These are phyloP conservation scores for Pinna nobilis DNA, from an alignment of 1,140 invertebrate species.

Conservation along the genomic window DNA sequence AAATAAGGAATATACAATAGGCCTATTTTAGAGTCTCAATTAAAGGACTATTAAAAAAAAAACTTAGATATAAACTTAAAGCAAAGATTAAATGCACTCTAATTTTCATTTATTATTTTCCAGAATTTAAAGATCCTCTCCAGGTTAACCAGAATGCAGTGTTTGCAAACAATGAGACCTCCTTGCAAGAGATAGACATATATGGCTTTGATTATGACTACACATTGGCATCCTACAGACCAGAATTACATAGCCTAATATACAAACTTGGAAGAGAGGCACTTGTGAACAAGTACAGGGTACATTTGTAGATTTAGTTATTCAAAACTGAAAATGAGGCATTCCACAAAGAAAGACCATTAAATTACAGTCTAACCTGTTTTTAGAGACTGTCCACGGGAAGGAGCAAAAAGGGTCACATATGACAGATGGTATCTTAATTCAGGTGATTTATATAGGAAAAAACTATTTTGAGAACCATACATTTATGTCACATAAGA, in stretches of 20 bases:
- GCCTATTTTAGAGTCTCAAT: neutral
- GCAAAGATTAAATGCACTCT: neutral
- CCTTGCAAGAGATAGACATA: constrained; percentile 92
- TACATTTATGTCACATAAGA: too few relatives aligned
- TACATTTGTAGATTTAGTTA: too few relatives aligned
- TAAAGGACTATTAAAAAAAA: neutral
- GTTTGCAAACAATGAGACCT: constrained; percentile 98
- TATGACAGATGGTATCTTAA: too few relatives aligned
- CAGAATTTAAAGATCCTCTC: constrained; percentile 9
- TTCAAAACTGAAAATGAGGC: too few relatives aligned
- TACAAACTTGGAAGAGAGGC: constrained; percentile 93
- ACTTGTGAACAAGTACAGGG: constrained; percentile 92
- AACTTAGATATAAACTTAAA: neutral
- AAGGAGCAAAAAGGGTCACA: too few relatives aligned
- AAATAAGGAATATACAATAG: neutral
- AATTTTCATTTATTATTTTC: neutral
- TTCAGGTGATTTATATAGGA: too few relatives aligned
- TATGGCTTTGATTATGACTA: constrained; percentile 99
- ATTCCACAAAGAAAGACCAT: too few relatives aligned
- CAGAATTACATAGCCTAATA: constrained; percentile 90
- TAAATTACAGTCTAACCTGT: too few relatives aligned
- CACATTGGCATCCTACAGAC: constrained; percentile 96
- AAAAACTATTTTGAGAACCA: too few relatives aligned
- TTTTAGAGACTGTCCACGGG: too few relatives aligned
- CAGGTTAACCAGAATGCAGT: constrained; percentile 78